Conservation (phyloP, 2,888 invertebrate genomes). For the Dorcus parallelipipedus region DNA sequence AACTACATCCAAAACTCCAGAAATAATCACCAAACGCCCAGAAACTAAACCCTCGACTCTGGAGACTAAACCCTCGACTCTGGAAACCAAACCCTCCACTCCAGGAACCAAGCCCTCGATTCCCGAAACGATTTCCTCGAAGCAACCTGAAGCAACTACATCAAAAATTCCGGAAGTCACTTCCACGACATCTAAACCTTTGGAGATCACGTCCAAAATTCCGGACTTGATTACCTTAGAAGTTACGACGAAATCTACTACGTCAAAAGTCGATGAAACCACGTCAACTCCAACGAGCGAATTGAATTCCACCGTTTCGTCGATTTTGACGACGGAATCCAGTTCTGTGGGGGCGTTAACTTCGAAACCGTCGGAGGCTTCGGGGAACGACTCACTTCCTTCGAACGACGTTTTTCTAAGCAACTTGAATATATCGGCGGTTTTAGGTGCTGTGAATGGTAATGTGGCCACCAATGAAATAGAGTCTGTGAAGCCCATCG, state of each 20-base stretch:
- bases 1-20: not conserved
- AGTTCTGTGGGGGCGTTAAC: not conserved
- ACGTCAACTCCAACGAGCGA: too few species aligned
- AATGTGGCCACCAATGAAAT: constrained; percentile 41
- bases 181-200: constrained; percentile 11
- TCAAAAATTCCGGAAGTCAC: constrained; percentile 17
- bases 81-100: constrained; percentile 12
- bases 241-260: too few species aligned
- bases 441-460: constrained; percentile 31
- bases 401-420: constrained; percentile 28
- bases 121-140: constrained; percentile 19
- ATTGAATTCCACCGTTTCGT: too few species aligned
- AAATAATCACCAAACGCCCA: not conserved
- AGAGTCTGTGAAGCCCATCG: constrained; percentile 28
- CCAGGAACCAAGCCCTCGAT: constrained; percentile 21
- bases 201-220: constrained; percentile 4
- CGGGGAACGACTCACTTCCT: constrained; percentile 27
- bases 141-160: constrained; percentile 26
- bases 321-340: not conserved
- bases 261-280: too few species aligned
- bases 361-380: not conserved
- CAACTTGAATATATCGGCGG: constrained; percentile 29
- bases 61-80: constrained; percentile 19
- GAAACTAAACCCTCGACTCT: constrained; percentile 30
- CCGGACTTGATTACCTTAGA: constrained; percentile 5